Evolutionary conservation across 2,797 vertebrate species (phyloP).

Genomic region (Esox masquinongy): DNA sequence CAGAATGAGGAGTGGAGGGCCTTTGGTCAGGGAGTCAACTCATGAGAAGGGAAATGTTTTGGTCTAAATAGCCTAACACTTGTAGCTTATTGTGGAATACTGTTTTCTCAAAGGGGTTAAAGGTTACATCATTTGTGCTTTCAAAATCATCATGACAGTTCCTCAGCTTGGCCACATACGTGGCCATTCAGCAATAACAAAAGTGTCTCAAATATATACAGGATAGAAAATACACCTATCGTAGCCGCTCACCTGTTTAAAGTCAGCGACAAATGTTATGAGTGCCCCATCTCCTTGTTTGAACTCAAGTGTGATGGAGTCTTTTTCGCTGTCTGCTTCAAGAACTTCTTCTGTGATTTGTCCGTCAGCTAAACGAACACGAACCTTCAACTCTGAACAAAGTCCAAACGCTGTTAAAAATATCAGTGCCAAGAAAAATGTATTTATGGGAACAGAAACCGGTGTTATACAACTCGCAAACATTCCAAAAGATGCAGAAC

Average conservation of each 20-base stretch:
- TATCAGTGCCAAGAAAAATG: conserved; percentile 59
- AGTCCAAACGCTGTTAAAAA: conserved; percentile 57
- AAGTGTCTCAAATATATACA: not conserved
- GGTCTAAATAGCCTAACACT: not conserved
- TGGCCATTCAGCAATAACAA: not conserved
- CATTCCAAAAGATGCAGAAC: conserved; percentile 69
- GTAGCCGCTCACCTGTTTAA: conserved; percentile 83
- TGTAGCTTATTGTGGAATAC: not conserved
- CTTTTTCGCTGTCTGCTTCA: conserved; percentile 88
- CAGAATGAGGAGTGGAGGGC: not conserved
- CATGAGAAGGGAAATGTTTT: not conserved
- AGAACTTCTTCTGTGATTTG: conserved; percentile 90
- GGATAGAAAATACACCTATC: not conserved
- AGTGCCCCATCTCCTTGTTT: conserved; percentile 89
- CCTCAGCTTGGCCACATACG: not conserved
- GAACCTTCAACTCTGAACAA: conserved; percentile 86
- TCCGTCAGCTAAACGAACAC: conserved; percentile 88
- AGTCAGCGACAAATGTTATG: conserved; percentile 89
- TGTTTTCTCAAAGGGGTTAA: not conserved
- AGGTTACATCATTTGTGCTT: not conserved
- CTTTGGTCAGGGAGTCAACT: not conserved
- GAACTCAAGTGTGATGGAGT: conserved; percentile 89
- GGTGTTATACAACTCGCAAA: conserved; percentile 62
- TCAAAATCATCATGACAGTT: not conserved
- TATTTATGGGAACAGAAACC: conserved; percentile 56